Evolutionary conservation across 2,797 vertebrate genomes (phyloP).

Genomic region (Peromyscus eremicus): DNA sequence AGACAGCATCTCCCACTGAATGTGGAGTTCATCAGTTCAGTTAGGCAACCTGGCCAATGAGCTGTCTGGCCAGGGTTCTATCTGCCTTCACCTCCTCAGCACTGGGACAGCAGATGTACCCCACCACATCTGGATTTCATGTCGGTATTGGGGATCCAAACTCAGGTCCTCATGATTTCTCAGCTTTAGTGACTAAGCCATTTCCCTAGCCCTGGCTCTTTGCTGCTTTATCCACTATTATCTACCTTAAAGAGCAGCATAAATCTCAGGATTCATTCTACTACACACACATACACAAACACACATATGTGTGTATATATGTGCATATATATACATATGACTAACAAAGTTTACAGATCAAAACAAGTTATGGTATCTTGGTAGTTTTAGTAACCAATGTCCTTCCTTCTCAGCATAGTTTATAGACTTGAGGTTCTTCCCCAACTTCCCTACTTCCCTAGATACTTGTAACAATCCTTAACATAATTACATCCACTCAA

Average conservation of each 20-base stretch:
- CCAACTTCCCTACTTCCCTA: background rate
- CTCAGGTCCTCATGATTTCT: background rate
- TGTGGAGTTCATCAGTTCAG: background rate
- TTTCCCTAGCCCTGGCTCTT: background rate
- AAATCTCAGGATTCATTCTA: background rate
- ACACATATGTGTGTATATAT: background rate
- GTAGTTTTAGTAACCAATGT: background rate
- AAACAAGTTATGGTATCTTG: background rate
- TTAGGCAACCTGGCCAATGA: too few species aligned
- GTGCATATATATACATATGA: background rate
- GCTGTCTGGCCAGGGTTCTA: background rate
- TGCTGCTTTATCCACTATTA: background rate
- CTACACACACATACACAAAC: background rate
- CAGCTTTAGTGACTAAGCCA: background rate
- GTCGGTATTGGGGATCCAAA: background rate
- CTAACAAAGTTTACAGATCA: background rate
- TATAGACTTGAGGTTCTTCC: background rate
- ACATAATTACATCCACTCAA: background rate
- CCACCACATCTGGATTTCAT: background rate
- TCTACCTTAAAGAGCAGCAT: background rate
- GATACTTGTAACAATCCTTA: constrained; percentile 1
- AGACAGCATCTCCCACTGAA: background rate
- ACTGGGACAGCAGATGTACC: background rate
- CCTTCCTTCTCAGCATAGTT: background rate
- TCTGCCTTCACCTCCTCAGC: too few species aligned